These are phyloP conservation scores for Drosophila fuyamai DNA, from an alignment of 1,140 invertebrate species.

Conservation along the genomic window DNA sequence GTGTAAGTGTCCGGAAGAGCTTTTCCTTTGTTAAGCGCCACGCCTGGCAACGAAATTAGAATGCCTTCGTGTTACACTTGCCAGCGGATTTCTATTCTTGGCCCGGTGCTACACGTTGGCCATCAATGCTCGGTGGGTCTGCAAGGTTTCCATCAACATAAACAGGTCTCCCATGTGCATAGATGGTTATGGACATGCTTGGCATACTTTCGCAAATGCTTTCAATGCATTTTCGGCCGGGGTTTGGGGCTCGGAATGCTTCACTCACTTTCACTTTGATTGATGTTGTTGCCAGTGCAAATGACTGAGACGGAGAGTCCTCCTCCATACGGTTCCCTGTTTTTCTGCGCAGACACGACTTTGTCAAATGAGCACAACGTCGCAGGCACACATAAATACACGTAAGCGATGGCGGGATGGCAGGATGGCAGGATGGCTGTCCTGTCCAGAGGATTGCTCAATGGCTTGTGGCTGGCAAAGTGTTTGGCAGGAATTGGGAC, in stretches of 20 bases:
- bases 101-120: neutral
- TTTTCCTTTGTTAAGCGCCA: conserved; percentile 21
- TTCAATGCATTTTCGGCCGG: conserved; percentile 64
- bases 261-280: conserved; percentile 68
- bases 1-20: conserved; percentile 28
- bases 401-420: conserved; percentile 5
- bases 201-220: conserved; percentile 60
- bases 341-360: conserved; percentile 20
- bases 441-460: conserved; percentile 33
- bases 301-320: conserved; percentile 29
- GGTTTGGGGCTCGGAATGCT: conserved; percentile 13
- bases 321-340: neutral
- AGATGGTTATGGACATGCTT: conserved; percentile 38
- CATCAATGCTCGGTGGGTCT: conserved; percentile 25
- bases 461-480: conserved; percentile 35
- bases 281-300: conserved; percentile 65
- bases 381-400: conserved; percentile 16
- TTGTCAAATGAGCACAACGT: conserved; percentile 46
- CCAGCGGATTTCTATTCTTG: conserved; percentile 27
- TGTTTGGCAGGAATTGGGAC: conserved; percentile 39
- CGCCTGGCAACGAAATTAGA: conserved; percentile 51
- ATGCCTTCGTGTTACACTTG: conserved; percentile 52
- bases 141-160: conserved; percentile 46
- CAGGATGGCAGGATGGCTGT: conserved; percentile 10
- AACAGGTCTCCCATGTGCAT: conserved; percentile 31